A percentile compares a stretch with the other conserved stretches of the same genome.
phyloP scores from a whole-genome alignment of 2,113 vertebrate genomes.

The Perca fluviatilis region DNA sequence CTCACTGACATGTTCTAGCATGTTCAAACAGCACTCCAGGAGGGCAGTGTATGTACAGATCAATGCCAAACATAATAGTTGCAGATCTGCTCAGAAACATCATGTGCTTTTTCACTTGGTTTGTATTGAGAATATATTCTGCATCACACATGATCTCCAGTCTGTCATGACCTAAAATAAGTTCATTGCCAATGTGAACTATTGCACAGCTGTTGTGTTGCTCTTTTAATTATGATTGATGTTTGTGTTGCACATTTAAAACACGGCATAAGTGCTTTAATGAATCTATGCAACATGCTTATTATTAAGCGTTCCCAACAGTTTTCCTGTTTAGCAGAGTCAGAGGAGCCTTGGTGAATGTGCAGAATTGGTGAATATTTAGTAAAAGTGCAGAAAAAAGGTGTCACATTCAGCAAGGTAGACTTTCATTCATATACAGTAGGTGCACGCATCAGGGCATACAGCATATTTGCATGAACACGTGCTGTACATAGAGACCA shows the following conservation, averaged over 20 bases:
- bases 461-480: conserved; percentile 9
- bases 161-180: not conserved
- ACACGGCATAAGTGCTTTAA: conserved; percentile 41
- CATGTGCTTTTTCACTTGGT: not conserved
- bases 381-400: conserved; percentile 2
- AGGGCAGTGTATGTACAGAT: not conserved
- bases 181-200: not conserved
- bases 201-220: conserved; percentile 38
- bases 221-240: conserved; percentile 59
- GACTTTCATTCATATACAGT: conserved; percentile 1
- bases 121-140: not conserved
- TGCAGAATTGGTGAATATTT: conserved; percentile 56
- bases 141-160: not conserved
- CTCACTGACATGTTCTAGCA: not conserved
- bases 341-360: conserved; percentile 39
- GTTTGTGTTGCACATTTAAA: conserved; percentile 52
- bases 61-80: not conserved
- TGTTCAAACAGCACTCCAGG: not conserved
- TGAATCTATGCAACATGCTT: conserved; percentile 27
- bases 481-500: not conserved
- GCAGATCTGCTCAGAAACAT: not conserved
- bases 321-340: conserved; percentile 43
- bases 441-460: not conserved
- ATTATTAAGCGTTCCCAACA: conserved; percentile 29
- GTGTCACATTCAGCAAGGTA: conserved; percentile 20